Evolutionary conservation across 2,113 vertebrate genomes (phyloP).

Genomic region (Corythoichthys haematopterus): DNA sequence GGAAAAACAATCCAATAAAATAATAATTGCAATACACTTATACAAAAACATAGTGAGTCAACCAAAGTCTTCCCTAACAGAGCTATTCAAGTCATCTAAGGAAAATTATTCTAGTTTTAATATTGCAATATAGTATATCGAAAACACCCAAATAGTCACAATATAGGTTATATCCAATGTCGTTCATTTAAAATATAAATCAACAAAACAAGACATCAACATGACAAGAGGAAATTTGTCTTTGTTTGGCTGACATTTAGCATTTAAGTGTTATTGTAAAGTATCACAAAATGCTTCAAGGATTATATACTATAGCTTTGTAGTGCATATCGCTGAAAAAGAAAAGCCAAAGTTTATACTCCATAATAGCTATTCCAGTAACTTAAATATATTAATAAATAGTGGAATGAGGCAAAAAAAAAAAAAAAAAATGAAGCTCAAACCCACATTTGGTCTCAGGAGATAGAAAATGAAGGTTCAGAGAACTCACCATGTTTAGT

Average conservation of each 20-base stretch:
- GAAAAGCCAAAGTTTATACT: neutral
- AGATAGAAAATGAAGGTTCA: constrained; percentile 46
- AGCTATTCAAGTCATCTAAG: no score
- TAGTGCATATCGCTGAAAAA: neutral
- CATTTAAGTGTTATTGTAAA: neutral
- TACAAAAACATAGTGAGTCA: no score
- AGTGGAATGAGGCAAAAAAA: neutral
- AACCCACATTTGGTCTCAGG: constrained; percentile 35
- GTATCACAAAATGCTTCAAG: neutral
- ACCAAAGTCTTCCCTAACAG: no score
- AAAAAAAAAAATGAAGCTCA: constrained; percentile 20
- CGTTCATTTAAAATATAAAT: no score
- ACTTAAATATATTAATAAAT: neutral
- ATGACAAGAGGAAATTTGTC: neutral
- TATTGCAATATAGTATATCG: no score
- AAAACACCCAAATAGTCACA: no score
- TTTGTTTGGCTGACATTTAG: neutral
- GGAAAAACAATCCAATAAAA: no score
- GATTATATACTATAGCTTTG: neutral
- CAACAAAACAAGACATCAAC: neutral
- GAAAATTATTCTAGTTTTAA: no score
- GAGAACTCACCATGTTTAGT: constrained; percentile 35
- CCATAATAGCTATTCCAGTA: neutral
- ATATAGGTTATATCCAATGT: no score
- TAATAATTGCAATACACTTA: no score